Conservation (phyloP, 2,888 invertebrate genomes). For the Cheilosia soror region DNA sequence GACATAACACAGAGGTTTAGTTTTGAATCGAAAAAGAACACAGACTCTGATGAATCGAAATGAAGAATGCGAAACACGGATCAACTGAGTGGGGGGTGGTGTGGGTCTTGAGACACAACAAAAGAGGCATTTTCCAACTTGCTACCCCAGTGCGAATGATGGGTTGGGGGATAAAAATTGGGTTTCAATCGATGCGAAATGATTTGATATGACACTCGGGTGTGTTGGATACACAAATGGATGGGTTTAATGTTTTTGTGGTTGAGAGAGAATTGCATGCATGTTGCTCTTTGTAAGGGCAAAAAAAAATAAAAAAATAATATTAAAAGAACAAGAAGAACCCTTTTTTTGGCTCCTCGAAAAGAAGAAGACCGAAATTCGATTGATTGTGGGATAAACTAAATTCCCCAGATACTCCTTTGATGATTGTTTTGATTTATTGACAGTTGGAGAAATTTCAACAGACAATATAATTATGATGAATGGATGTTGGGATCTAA, state of each 20-base stretch:
- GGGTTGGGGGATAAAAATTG: conserved; percentile 19
- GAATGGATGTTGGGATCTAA: neutral
- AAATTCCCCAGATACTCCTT: conserved; percentile 57
- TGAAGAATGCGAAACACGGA: conserved; percentile 49
- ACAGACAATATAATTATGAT: conserved; percentile 32
- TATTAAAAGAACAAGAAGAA: conserved; percentile 30
- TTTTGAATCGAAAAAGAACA: neutral
- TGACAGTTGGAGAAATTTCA: conserved; percentile 52
- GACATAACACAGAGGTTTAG: neutral
- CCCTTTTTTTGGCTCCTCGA: conserved; percentile 13
- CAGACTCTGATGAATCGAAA: conserved; percentile 41
- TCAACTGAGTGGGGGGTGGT: conserved; percentile 15
- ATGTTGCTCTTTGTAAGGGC: conserved; percentile 13
- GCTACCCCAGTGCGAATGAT: too few relatives aligned
- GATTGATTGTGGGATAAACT: conserved; percentile 68
- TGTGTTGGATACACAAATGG: conserved; percentile 14
- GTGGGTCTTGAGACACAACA: neutral
- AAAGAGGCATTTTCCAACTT: too few relatives aligned
- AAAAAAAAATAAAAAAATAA: neutral
- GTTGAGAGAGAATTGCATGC: conserved; percentile 37
- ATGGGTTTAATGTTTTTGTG: conserved; percentile 50
- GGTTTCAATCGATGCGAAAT: conserved; percentile 62
- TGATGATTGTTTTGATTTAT: conserved; percentile 72
- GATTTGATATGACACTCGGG: conserved; percentile 63
- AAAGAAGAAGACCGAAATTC: conserved; percentile 30